Percentiles rank a stretch among this genome's conserved stretches.
Conservation (phyloP, 2,888 invertebrate genomes). For the Pediacus dermestoides region DNA sequence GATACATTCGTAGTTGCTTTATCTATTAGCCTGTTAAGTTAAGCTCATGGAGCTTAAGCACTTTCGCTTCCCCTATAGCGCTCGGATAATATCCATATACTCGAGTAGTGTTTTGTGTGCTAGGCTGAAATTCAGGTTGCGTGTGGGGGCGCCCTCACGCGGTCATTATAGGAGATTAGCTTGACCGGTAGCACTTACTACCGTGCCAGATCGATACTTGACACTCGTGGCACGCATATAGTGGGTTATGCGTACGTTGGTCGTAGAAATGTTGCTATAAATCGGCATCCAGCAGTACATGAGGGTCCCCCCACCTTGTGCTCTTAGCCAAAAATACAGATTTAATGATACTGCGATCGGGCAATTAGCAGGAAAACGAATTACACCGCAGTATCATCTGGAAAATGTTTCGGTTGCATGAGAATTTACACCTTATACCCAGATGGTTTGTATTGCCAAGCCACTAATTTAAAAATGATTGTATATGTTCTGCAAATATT, state of each 20-base stretch:
- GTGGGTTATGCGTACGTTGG: conserved; percentile 10
- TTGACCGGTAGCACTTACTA: conserved; percentile 21
- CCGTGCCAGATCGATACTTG: conserved; percentile 18
- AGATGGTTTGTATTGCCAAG: conserved; percentile 9
- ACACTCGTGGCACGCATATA: conserved; percentile 13
- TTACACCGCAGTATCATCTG: conserved; percentile 14
- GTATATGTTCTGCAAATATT: not conserved
- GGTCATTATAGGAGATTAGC: conserved; percentile 17
- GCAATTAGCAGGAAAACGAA: conserved; percentile 15
- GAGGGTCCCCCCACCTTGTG: no score
- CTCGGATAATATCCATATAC: no score
- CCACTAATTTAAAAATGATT: conserved; percentile 12
- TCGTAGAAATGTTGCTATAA: conserved; percentile 4
- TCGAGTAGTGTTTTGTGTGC: not conserved
- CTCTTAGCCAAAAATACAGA: conserved; percentile 14
- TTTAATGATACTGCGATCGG: conserved; percentile 14
- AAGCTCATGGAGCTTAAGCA: no score
- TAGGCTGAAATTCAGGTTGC: conserved; percentile 11
- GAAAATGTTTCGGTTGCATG: conserved; percentile 11
- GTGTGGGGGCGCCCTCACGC: conserved; percentile 14
- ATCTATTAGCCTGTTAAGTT: no score
- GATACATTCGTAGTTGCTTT: no score
- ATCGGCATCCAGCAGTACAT: no score
- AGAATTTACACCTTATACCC: conserved; percentile 15
- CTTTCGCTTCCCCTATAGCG: no score